These are phyloP conservation scores for Drosophila orosa DNA, from an alignment of 1,140 invertebrate species.

Conservation along the genomic window DNA sequence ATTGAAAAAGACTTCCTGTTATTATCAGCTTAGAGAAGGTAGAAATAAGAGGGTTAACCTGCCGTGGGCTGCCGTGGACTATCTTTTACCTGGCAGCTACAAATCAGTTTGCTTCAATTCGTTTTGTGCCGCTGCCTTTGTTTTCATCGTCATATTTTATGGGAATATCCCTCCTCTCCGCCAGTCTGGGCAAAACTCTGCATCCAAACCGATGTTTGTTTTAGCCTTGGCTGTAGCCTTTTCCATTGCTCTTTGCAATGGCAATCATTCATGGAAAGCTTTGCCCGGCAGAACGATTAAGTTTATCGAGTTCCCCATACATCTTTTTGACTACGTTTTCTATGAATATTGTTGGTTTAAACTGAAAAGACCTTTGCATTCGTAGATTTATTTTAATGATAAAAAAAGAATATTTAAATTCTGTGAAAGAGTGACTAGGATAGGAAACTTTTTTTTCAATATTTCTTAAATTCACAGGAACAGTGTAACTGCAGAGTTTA, in stretches of 20 bases:
- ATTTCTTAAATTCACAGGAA: background rate
- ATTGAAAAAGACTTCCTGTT: no score
- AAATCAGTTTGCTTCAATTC: slow-evolving; percentile 24
- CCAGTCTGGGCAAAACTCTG: slow-evolving; percentile 12
- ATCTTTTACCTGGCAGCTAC: slow-evolving; percentile 48
- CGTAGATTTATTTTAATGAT: background rate
- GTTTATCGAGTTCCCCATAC: slow-evolving; percentile 13
- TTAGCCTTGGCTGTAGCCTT: background rate
- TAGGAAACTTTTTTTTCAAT: background rate
- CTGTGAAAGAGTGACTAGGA: background rate
- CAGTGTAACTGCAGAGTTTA: no score
- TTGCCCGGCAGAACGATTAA: slow-evolving; percentile 8
- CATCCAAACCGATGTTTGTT: slow-evolving; percentile 4
- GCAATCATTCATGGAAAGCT: slow-evolving; percentile 28
- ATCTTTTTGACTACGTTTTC: background rate
- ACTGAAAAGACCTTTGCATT: background rate
- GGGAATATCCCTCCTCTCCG: slow-evolving; percentile 41
- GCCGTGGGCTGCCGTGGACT: slow-evolving; percentile 12
- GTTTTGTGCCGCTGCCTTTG: slow-evolving; percentile 51
- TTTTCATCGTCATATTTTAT: slow-evolving; percentile 56
- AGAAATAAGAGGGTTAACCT: slow-evolving; percentile 15
- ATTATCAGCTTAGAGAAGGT: background rate
- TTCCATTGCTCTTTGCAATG: slow-evolving; percentile 8
- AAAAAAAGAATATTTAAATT: background rate
- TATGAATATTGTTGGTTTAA: no score